Conservation (phyloP, 2,888 invertebrate species). For the Machimus rusticus region DNA sequence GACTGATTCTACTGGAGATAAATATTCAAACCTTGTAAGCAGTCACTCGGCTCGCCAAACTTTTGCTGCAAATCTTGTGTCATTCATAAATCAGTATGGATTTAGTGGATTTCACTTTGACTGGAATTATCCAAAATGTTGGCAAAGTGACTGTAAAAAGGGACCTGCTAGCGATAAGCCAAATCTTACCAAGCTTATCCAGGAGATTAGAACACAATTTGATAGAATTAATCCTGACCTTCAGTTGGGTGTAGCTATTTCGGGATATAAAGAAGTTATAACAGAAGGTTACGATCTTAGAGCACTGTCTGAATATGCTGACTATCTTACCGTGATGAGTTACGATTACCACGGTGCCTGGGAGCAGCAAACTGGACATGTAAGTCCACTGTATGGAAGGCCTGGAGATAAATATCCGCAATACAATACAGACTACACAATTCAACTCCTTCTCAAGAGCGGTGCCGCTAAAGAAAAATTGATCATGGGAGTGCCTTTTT, state of each 20-base stretch:
- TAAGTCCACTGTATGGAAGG: constrained; percentile 76
- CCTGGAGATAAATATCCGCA: constrained; percentile 74
- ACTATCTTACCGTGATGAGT: constrained; percentile 85
- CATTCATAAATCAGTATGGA: constrained; percentile 76
- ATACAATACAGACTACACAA: constrained; percentile 82
- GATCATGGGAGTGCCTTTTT: constrained; percentile 82
- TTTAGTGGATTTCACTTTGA: constrained; percentile 91
- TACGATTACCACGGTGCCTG: constrained; percentile 92
- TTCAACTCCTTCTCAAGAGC: constrained; percentile 75
- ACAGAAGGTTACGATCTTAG: constrained; percentile 83
- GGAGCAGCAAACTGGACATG: constrained; percentile 81
- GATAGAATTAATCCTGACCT: constrained; percentile 64
- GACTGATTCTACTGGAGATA: constrained; percentile 90
- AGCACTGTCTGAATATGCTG: constrained; percentile 72
- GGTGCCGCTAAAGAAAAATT: constrained; percentile 83
- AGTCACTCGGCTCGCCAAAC: constrained; percentile 71
- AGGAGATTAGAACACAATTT: constrained; percentile 65
- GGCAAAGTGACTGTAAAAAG: constrained; percentile 88
- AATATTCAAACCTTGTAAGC: constrained; percentile 81
- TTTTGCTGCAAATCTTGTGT: constrained; percentile 74
- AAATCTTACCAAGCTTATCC: constrained; percentile 78
- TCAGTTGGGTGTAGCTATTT: constrained; percentile 81
- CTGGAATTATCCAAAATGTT: constrained; percentile 95
- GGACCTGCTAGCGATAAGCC: constrained; percentile 80
- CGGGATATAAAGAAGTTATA: constrained; percentile 91